These are phyloP conservation scores for Apotomis turbidana DNA, from an alignment of 2,888 invertebrate species.

Conservation along the genomic window DNA sequence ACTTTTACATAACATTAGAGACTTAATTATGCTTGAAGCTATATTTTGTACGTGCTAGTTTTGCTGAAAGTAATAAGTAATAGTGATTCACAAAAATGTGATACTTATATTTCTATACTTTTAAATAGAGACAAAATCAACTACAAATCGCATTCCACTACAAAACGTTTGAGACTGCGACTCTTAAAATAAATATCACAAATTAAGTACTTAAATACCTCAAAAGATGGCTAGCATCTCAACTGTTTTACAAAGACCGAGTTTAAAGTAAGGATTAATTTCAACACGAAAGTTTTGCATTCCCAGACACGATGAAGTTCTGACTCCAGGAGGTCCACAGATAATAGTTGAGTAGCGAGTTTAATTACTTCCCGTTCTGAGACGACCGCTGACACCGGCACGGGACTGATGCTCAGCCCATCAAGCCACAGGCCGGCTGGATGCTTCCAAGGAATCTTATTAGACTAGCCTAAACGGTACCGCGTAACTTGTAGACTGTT, in stretches of 20 bases:
- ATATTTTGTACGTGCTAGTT: too few relatives aligned
- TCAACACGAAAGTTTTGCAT: conserved; percentile 69
- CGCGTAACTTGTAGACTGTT: conserved; percentile 7
- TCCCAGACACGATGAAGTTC: conserved; percentile 68
- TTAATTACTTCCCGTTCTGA: conserved; percentile 77
- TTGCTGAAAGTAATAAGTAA: too few relatives aligned
- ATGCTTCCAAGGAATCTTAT: conserved; percentile 22
- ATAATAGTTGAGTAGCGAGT: conserved; percentile 79
- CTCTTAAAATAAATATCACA: conserved; percentile 13
- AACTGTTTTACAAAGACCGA: conserved; percentile 64
- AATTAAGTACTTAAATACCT: neutral
- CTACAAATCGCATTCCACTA: neutral
- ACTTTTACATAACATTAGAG: too few relatives aligned
- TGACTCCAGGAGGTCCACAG: conserved; percentile 67
- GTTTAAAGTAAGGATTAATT: conserved; percentile 64
- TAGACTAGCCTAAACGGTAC: conserved; percentile 25
- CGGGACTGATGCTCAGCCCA: conserved; percentile 23
- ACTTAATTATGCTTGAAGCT: too few relatives aligned
- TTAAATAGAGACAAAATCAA: too few relatives aligned
- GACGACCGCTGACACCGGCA: conserved; percentile 52
- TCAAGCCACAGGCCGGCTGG: conserved; percentile 16
- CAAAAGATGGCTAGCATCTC: conserved; percentile 40
- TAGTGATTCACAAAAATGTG: too few relatives aligned
- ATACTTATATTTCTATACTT: too few relatives aligned
- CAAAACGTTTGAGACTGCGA: neutral